These are phyloP conservation scores for Amphilophus citrinellus DNA, from an alignment of 2,113 vertebrate species.

Conservation along the genomic window DNA sequence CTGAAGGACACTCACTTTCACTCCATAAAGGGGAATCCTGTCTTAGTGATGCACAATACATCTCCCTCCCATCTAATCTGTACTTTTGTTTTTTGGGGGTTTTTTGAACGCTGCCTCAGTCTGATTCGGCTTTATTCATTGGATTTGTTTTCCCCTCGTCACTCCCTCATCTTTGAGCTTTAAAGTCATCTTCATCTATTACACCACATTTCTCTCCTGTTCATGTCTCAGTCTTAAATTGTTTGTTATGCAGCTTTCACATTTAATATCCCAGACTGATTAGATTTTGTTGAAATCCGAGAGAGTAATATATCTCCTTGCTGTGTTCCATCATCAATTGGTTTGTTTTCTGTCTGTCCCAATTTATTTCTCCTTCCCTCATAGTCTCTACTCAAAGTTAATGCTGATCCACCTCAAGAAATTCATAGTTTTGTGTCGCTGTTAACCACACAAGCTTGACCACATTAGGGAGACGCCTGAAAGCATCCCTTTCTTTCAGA, in stretches of 20 bases:
- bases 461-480: conserved; percentile 56
- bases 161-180: neutral
- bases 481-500: conserved; percentile 53
- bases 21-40: conserved; percentile 48
- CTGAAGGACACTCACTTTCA: conserved; percentile 25
- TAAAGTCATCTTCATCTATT: neutral
- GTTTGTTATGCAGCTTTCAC: conserved; percentile 3
- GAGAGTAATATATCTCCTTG: neutral
- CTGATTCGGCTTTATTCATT: neutral
- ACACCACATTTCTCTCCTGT: neutral
- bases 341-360: conserved; percentile 32
- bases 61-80: neutral
- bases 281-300: neutral
- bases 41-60: neutral
- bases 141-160: neutral
- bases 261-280: conserved; percentile 12
- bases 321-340: neutral
- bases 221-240: neutral
- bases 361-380: conserved; percentile 3
- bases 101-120: neutral
- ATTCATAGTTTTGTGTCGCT: conserved; percentile 41
- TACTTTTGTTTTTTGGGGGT: neutral
- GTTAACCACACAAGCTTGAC: conserved; percentile 38
- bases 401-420: conserved; percentile 35
- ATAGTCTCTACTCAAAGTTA: neutral